Conservation (phyloP, 2,888 invertebrate species). For the Rhopalosiphum nymphaeae region DNA sequence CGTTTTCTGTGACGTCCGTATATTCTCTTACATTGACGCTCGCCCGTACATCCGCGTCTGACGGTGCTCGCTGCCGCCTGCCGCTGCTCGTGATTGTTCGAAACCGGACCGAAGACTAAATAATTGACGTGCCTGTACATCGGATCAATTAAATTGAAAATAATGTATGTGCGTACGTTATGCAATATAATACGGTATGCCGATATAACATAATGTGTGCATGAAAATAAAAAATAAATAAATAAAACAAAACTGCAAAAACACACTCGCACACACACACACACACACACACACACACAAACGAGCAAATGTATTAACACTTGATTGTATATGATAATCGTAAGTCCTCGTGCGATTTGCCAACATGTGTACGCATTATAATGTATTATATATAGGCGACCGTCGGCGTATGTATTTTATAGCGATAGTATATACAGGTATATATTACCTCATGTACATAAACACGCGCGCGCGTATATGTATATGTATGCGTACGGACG, state of each 20-base stretch:
- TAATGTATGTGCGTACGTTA: neutral
- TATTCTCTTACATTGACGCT: neutral
- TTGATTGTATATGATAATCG: neutral
- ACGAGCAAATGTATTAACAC: constrained; percentile 34
- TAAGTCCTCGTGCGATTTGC: constrained; percentile 25
- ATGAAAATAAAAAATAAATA: neutral
- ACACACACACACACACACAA: neutral
- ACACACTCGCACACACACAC: no score
- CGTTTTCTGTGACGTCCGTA: constrained; percentile 25
- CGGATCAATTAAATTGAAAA: constrained; percentile 37
- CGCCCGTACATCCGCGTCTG: neutral
- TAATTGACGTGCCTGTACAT: constrained; percentile 32
- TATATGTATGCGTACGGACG: no score
- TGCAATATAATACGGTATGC: neutral
- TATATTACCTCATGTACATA: neutral
- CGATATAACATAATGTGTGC: neutral
- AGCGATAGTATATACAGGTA: no score
- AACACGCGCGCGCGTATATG: neutral
- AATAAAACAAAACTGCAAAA: neutral
- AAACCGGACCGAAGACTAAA: constrained; percentile 34
- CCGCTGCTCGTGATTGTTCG: constrained; percentile 10
- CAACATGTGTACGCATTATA: neutral
- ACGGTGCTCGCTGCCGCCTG: neutral
- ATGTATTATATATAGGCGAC: neutral
- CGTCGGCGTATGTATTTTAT: neutral